Percentiles rank a stretch among this genome's conserved stretches.
These are phyloP conservation scores for Synanthedon andrenaeformis DNA, from an alignment of 2,888 invertebrate genomes.

Conservation along the genomic window DNA sequence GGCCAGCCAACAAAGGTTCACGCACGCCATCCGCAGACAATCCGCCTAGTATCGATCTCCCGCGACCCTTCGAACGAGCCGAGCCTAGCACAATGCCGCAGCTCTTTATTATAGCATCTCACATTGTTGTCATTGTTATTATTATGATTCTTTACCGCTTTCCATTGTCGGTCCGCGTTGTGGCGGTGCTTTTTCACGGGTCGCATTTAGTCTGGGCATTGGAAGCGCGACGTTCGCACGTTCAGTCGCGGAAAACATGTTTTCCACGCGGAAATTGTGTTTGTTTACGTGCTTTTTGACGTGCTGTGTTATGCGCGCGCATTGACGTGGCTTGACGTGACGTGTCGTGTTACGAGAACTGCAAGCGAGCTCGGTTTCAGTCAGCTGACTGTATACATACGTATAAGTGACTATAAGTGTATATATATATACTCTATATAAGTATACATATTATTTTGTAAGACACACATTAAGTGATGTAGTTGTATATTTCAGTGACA, in stretches of 20 bases:
- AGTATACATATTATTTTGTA: neutral
- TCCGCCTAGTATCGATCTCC: slow-evolving; percentile 64
- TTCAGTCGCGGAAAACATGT: slow-evolving; percentile 63
- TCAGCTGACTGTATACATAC: slow-evolving; percentile 23
- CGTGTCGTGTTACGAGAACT: slow-evolving; percentile 6
- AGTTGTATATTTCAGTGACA: neutral
- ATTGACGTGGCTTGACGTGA: slow-evolving; percentile 16
- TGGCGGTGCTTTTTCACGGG: slow-evolving; percentile 70
- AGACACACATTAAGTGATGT: neutral
- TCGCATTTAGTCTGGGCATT: slow-evolving; percentile 68
- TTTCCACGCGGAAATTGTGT: slow-evolving; percentile 58
- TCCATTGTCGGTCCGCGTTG: slow-evolving; percentile 70
- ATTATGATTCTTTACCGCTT: slow-evolving; percentile 72
- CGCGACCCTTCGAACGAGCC: slow-evolving; percentile 67
- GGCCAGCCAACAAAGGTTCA: slow-evolving; percentile 47
- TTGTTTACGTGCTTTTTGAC: slow-evolving; percentile 34
- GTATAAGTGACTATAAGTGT: neutral
- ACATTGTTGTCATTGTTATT: slow-evolving; percentile 72
- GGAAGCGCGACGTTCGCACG: slow-evolving; percentile 69
- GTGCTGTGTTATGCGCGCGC: slow-evolving; percentile 47
- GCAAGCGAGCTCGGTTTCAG: slow-evolving; percentile 10
- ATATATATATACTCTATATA: neutral
- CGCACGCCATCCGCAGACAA: slow-evolving; percentile 62
- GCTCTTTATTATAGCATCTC: slow-evolving; percentile 71
- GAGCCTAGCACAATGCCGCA: slow-evolving; percentile 67